Percentiles rank a stretch among this genome's conserved stretches.
Evolutionary conservation across 2,797 vertebrate species (phyloP).

Genomic region (Anabacerthia variegaticeps): DNA sequence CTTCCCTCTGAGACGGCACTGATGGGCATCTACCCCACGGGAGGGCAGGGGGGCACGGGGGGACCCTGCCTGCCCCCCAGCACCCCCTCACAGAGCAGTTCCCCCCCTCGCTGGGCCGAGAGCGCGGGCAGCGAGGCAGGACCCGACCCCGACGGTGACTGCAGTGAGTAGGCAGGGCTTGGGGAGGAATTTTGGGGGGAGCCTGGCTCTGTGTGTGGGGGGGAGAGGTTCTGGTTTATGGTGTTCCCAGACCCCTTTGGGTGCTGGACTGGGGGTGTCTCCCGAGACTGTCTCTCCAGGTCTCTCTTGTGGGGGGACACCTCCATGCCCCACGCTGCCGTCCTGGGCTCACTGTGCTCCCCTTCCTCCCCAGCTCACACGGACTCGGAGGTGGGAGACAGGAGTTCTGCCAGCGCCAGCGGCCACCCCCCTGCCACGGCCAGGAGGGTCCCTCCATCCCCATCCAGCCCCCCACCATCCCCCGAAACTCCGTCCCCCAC

Average conservation of each 20-base stretch:
- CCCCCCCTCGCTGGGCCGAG: constrained; percentile 44
- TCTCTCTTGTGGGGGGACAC: neutral
- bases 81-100: neutral
- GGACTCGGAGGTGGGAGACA: constrained; percentile 48
- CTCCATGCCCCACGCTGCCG: rapidly evolving
- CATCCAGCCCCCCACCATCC: neutral
- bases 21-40: rapidly evolving
- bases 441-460: neutral
- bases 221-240: neutral
- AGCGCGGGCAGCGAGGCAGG: constrained; percentile 28
- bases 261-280: neutral
- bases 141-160: neutral
- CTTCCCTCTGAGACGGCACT: rapidly evolving
- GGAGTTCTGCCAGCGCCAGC: neutral
- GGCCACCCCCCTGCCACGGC: neutral
- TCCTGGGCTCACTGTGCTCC: rapidly evolving
- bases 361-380: constrained; percentile 35
- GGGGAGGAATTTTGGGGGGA: rapidly evolving
- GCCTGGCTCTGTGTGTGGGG: rapidly evolving
- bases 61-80: neutral
- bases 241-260: neutral
- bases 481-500: neutral
- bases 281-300: neutral
- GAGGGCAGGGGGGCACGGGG: rapidly evolving
- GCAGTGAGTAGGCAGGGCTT: constrained; percentile 22